Evolutionary conservation across 2,888 invertebrate species (phyloP).

Genomic region (Platypus cylindrus): DNA sequence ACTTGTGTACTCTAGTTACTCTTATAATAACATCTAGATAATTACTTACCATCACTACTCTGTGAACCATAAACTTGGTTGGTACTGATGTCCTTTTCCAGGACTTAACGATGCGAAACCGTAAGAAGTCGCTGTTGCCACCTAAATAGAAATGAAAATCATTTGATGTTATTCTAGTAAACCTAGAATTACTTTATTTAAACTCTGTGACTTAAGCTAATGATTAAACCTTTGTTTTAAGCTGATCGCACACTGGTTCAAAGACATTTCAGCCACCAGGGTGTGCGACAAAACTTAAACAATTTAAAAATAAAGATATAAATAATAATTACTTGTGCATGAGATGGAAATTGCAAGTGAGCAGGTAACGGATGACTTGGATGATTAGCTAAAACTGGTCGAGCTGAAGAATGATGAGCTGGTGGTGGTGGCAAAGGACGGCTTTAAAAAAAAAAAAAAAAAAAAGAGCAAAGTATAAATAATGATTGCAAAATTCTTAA

Average conservation of each 20-base stretch:
- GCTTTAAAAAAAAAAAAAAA: slow-evolving; percentile 29
- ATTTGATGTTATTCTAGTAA: neutral
- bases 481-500: neutral
- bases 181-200: too few species aligned
- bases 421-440: slow-evolving; percentile 61
- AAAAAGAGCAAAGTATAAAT: neutral
- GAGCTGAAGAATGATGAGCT: slow-evolving; percentile 69
- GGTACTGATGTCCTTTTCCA: slow-evolving; percentile 55
- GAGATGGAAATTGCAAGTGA: slow-evolving; percentile 65
- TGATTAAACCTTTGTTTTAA: too few species aligned
- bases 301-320: too few species aligned
- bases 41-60: slow-evolving; percentile 39
- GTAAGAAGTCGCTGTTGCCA: slow-evolving; percentile 43
- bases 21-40: too few species aligned
- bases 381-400: slow-evolving; percentile 51
- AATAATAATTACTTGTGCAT: slow-evolving; percentile 44
- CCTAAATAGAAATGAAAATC: slow-evolving; percentile 15
- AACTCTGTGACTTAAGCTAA: too few species aligned
- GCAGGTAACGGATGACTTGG: slow-evolving; percentile 69
- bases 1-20: too few species aligned
- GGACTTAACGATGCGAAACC: slow-evolving; percentile 60
- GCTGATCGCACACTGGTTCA: too few species aligned
- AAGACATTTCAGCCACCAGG: too few species aligned
- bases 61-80: slow-evolving; percentile 63
- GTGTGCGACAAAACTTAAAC: too few species aligned